A percentile compares a stretch with the other conserved stretches of the same genome.
phyloP scores from a whole-genome alignment of 2,113 vertebrate species.

The Aspidoscelis tigris region DNA sequence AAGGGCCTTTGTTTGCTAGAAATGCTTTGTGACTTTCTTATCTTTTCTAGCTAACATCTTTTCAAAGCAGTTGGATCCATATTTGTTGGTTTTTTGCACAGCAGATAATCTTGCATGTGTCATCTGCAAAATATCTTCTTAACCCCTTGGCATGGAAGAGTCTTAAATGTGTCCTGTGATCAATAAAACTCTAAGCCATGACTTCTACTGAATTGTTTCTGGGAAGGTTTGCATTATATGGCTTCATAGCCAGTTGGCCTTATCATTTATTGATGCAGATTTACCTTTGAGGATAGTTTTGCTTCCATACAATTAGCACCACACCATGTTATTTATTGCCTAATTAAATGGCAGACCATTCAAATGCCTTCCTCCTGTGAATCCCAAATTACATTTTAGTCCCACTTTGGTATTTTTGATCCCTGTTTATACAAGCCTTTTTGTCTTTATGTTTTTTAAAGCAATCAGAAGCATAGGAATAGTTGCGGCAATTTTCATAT shows the following conservation, averaged over 20 bases:
- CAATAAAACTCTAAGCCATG: conserved; percentile 12
- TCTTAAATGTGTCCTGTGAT: conserved; percentile 42
- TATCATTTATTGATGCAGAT: conserved; percentile 54
- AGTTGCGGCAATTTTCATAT: conserved; percentile 40
- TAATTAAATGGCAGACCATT: conserved; percentile 63
- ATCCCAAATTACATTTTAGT: conserved; percentile 58
- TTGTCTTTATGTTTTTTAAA: conserved; percentile 31
- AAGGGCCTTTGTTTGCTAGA: conserved; percentile 10
- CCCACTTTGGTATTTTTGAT: conserved; percentile 50
- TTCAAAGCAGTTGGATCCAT: background rate
- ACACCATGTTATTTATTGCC: conserved; percentile 61
- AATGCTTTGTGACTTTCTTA: accelerated
- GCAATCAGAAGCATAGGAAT: conserved; percentile 33
- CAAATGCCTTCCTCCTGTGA: conserved; percentile 55
- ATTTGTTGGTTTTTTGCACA: conserved; percentile 7
- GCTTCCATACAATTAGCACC: conserved; percentile 48
- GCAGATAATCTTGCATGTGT: background rate
- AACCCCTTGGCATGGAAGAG: conserved; percentile 13
- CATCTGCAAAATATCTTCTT: background rate
- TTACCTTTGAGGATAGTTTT: conserved; percentile 31
- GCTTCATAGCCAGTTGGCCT: conserved; percentile 29
- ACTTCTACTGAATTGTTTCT: background rate
- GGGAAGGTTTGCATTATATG: conserved; percentile 34
- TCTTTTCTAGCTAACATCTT: background rate
- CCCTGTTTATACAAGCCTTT: conserved; percentile 33